Percentiles rank a stretch among this genome's conserved stretches.
Conservation (phyloP, 2,113 vertebrate genomes). For the Ciconia boyciana region DNA sequence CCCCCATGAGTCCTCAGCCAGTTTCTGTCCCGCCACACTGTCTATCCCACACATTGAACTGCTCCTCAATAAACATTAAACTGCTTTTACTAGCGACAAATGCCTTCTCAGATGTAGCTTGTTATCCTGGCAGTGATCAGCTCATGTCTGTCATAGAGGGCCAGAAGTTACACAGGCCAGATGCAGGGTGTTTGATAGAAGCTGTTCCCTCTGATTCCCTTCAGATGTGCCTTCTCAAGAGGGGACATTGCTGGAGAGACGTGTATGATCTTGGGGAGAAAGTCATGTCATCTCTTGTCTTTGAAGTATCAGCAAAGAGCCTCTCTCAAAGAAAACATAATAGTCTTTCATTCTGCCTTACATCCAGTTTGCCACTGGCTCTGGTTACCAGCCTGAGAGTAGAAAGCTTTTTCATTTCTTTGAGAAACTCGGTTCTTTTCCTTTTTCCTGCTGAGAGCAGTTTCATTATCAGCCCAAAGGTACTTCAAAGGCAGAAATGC, state of each 20-base stretch:
- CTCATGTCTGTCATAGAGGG: not conserved
- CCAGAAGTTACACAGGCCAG: not conserved
- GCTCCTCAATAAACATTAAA: not conserved
- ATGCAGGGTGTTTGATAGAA: not conserved
- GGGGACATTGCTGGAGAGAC: not conserved
- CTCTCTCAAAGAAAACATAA: not conserved
- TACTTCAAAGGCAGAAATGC: not conserved
- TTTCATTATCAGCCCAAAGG: not conserved
- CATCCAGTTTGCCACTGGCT: not conserved
- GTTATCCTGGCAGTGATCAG: not conserved
- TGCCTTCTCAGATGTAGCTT: not conserved
- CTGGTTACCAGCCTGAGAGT: not conserved
- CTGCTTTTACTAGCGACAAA: not conserved
- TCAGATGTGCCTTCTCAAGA: not conserved
- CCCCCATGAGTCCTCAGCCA: not conserved
- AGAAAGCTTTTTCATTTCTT: not conserved
- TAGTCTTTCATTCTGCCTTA: not conserved
- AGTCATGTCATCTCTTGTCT: not conserved
- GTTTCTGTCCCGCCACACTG: not conserved
- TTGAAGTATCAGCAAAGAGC: not conserved
- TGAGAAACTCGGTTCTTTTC: not conserved
- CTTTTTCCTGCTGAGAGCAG: not conserved
- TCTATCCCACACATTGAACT: not conserved
- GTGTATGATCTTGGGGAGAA: not conserved
- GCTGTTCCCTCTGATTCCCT: not conserved